Base-by-base conservation (phyloP, 2,797 vertebrate genomes). In the Decapterus maruadsi region DNA sequence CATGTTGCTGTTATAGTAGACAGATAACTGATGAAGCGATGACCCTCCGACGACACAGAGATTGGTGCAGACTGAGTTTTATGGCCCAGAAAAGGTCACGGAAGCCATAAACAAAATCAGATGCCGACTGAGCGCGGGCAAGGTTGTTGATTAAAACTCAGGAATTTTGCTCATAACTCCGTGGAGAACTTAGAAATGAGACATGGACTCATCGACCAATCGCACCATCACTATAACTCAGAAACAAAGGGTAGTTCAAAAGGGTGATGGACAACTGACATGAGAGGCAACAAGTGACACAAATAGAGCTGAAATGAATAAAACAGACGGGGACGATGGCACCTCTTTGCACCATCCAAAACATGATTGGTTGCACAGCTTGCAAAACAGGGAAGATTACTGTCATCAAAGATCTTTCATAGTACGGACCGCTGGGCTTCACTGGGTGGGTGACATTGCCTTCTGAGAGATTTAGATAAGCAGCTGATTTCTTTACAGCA, bases 21-120 rank as follows among this genome's bases (percentile, higher is more conserved):
- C 82, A 89, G 82, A 89, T 94, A 92, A 91, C 77, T 84, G 89
- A 91, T 89, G 90, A 90, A 82, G 83, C 31, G 67, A 88, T 91
- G 91, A 91, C 87, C 83, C 84, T 66, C 31, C 77, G 19, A 80
- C 78, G 72, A 86, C 79, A 60, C 72, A 22, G 78, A 86, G 89
- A 91, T 81, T 89, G 91, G 85, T 90, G 89, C 72, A 70, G 85
- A 62, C 87, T 46, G 78, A 77, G 81, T 75, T 91, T 91, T 92
- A 91, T 85, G 83, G 78, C 75, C 67, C 57, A 61, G 72, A 83
- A 92, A 94, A 94, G 91, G 90, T 93, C 91, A 84, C 36, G 2
- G 22, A 31, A 75, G 80, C 89, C 73, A 82, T 90, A 89, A 92
- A 92, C 85, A 86, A 90, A 88, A 77, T 80, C 87, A 48, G 65